Percentiles rank a stretch among this genome's conserved stretches.
phyloP scores from a whole-genome alignment of 1,140 invertebrate species.

The Arctopsyche grandis region DNA sequence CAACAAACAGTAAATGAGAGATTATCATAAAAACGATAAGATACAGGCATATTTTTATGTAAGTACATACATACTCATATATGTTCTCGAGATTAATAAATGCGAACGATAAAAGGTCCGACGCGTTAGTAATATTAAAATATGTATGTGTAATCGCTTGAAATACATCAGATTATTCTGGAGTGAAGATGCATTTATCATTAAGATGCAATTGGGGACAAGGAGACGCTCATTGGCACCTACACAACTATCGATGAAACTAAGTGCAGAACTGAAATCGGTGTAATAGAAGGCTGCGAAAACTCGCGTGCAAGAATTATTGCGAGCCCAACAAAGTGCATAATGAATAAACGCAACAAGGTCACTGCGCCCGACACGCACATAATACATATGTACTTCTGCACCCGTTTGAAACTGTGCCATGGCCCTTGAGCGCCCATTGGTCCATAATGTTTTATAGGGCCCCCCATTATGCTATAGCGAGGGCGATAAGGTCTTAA shows the following conservation, averaged over 20 bases:
- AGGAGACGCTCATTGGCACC: background rate
- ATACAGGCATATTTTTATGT: too few species aligned
- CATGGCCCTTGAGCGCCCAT: constrained; percentile 22
- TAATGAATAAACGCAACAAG: constrained; percentile 38
- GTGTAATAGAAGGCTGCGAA: background rate
- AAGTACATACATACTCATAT: too few species aligned
- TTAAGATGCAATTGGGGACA: constrained; percentile 15
- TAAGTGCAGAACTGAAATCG: background rate
- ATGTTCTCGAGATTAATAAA: too few species aligned
- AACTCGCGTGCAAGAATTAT: constrained; percentile 17
- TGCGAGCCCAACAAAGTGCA: constrained; percentile 19
- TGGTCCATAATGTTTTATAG: background rate
- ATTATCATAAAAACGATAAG: too few species aligned
- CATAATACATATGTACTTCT: background rate
- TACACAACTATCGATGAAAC: background rate
- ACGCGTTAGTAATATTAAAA: too few species aligned
- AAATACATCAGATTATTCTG: background rate
- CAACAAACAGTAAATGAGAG: background rate
- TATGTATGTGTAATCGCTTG: background rate
- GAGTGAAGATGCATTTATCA: constrained; percentile 1
- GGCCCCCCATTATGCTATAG: background rate
- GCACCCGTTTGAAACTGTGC: constrained; percentile 32
- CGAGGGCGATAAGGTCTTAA: constrained; percentile 7
- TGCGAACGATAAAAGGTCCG: too few species aligned
- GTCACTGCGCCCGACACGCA: constrained; percentile 30